Conservation (phyloP, 2,888 invertebrate species). For the Electrophaes corylata region DNA sequence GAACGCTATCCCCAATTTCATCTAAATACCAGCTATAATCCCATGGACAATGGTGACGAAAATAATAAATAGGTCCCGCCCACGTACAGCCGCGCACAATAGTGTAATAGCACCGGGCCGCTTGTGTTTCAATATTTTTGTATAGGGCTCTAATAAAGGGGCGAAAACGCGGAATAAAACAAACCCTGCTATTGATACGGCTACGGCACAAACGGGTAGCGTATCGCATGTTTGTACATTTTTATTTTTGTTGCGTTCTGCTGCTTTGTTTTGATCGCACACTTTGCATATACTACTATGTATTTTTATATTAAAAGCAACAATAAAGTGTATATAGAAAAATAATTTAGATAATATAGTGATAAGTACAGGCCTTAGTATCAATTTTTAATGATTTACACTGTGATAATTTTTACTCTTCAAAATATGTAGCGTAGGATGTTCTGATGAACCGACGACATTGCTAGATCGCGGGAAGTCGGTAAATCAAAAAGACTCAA, state of each 20-base stretch:
- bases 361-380: too few species aligned
- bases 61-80: constrained; percentile 82
- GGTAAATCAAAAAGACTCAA: too few species aligned
- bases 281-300: not conserved
- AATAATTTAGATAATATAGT: too few species aligned
- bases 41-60: constrained; percentile 80
- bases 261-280: constrained; percentile 11
- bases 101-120: constrained; percentile 36
- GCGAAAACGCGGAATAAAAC: constrained; percentile 66
- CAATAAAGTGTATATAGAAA: not conserved
- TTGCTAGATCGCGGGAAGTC: too few species aligned
- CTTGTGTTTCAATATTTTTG: constrained; percentile 74
- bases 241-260: constrained; percentile 32
- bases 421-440: too few species aligned
- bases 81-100: constrained; percentile 56
- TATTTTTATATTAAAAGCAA: not conserved
- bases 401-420: too few species aligned
- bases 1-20: constrained; percentile 81
- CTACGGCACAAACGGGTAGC: constrained; percentile 43
- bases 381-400: too few species aligned
- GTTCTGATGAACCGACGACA: too few species aligned
- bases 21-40: constrained; percentile 82
- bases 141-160: constrained; percentile 73
- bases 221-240: constrained; percentile 19
- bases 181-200: constrained; percentile 71